A percentile compares a stretch with the other conserved stretches of the same genome.
phyloP scores from a whole-genome alignment of 2,797 vertebrate species.

The Siniperca scherzeri region DNA sequence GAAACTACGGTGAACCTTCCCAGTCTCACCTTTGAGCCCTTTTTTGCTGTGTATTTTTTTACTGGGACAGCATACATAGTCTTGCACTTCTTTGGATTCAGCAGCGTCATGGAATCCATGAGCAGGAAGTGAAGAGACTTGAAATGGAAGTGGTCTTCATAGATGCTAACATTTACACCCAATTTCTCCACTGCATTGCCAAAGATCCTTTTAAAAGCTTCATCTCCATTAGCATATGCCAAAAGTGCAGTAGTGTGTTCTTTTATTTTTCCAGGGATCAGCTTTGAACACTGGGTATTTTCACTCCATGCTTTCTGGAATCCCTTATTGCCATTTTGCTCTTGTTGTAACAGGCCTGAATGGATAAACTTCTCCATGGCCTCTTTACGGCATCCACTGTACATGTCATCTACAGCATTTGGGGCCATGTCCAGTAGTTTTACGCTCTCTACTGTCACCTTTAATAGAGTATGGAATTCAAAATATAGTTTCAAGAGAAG shows the following conservation, averaged over 20 bases:
- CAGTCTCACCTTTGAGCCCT: constrained; percentile 64
- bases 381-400: constrained; percentile 57
- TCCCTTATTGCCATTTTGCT: background rate
- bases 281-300: rapidly evolving
- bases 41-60: rapidly evolving
- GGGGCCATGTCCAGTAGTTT: constrained; percentile 38
- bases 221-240: rapidly evolving
- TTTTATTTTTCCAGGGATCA: constrained; percentile 29
- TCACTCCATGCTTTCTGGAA: constrained; percentile 33
- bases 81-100: constrained; percentile 19
- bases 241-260: constrained; percentile 63
- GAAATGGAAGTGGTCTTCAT: constrained; percentile 63
- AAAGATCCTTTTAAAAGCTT: rapidly evolving
- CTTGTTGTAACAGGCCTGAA: constrained; percentile 51
- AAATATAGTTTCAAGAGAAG: constrained; percentile 12
- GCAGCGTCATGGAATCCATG: constrained; percentile 65
- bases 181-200: constrained; percentile 33
- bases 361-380: constrained; percentile 52
- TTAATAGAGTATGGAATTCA: constrained; percentile 4
- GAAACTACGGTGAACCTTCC: constrained; percentile 40
- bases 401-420: constrained; percentile 62
- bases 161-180: constrained; percentile 57
- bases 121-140: constrained; percentile 80
- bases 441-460: constrained; percentile 12
- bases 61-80: background rate